Conservation (phyloP, 2,797 vertebrate species). For the Muscicapa striata region DNA sequence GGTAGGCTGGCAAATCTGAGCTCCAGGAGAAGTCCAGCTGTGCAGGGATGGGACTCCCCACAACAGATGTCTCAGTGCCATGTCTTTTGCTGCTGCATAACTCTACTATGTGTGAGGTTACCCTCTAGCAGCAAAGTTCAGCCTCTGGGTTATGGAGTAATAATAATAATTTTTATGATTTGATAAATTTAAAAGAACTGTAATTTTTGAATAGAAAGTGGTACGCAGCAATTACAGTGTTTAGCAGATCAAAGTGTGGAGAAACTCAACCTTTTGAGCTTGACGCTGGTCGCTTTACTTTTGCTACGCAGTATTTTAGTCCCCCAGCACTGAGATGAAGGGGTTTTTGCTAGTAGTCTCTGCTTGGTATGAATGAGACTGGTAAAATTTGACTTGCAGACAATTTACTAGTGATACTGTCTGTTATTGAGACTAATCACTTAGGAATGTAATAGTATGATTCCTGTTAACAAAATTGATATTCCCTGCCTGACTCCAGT, state of each 20-base stretch:
- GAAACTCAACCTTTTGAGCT: not conserved
- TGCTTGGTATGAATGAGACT: not conserved
- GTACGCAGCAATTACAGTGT: not conserved
- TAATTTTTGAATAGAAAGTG: not conserved
- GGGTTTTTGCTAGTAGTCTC: not conserved
- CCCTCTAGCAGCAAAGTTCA: not conserved
- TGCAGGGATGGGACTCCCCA: fast-evolving
- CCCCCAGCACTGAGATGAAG: not conserved
- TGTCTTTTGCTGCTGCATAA: fast-evolving
- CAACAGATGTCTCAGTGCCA: not conserved
- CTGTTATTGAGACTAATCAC: not conserved
- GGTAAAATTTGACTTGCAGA: not conserved
- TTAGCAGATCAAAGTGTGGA: not conserved
- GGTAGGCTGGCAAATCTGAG: not conserved
- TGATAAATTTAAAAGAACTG: not conserved
- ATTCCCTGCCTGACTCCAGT: not conserved
- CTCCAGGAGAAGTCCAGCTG: not conserved
- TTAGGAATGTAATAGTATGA: not conserved
- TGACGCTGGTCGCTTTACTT: not conserved
- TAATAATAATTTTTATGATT: not conserved
- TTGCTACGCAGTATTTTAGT: not conserved
- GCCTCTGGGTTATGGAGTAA: not conserved
- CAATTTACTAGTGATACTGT: not conserved
- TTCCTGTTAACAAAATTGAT: slow-evolving; percentile 27
- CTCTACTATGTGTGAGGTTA: fast-evolving